These are phyloP conservation scores for Calameuta filiformis DNA, from an alignment of 2,888 invertebrate genomes.

Conservation along the genomic window DNA sequence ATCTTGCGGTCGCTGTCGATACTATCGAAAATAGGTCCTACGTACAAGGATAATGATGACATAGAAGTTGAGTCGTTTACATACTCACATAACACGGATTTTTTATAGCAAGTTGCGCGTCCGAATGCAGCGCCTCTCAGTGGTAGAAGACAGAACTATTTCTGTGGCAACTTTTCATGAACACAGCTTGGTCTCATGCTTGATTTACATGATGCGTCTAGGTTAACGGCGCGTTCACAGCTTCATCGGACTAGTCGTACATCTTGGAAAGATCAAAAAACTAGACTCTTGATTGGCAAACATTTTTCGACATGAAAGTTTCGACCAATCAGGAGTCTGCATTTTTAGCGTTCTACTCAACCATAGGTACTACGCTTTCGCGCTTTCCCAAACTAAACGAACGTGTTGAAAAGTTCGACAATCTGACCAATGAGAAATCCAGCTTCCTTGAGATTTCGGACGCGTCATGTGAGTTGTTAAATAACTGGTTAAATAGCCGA, in stretches of 20 bases:
- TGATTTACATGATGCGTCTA: background rate
- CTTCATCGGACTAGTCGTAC: background rate
- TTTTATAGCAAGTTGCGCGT: background rate
- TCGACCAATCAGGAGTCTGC: background rate
- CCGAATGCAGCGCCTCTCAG: background rate
- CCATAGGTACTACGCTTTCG: too few species aligned
- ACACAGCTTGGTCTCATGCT: background rate
- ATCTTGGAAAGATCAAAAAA: too few species aligned
- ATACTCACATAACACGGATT: background rate
- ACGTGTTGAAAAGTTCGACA: background rate
- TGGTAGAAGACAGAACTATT: background rate
- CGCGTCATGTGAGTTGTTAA: background rate
- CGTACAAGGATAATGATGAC: background rate
- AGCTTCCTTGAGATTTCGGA: background rate
- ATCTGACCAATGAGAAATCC: background rate
- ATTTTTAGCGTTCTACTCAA: background rate
- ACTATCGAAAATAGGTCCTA: conserved; percentile 7
- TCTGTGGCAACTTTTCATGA: background rate
- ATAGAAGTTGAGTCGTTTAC: background rate
- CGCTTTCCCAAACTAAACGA: background rate
- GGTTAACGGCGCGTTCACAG: background rate
- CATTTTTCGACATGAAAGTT: background rate
- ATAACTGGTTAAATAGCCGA: too few species aligned
- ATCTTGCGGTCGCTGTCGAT: conserved; percentile 41
- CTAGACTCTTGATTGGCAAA: background rate